Conservation (phyloP, 2,888 invertebrate genomes). For the Catocala sponsa region DNA sequence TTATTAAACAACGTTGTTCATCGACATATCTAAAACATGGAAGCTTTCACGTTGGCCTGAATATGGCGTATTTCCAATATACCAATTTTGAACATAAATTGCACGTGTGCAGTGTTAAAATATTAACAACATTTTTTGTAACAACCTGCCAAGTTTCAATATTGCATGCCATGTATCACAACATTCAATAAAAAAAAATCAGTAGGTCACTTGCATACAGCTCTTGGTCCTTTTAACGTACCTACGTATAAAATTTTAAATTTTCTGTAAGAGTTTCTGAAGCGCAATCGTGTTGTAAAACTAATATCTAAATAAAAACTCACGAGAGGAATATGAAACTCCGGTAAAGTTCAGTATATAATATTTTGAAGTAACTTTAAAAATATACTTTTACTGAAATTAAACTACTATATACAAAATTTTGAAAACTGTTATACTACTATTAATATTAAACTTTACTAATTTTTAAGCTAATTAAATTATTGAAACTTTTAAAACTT, state of each 20-base stretch:
- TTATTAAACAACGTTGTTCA: too few species aligned
- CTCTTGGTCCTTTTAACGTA: slow-evolving; percentile 3
- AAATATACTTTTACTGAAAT: background rate
- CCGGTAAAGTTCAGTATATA: background rate
- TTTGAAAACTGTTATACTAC: too few species aligned
- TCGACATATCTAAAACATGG: too few species aligned
- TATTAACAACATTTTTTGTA: slow-evolving; percentile 18
- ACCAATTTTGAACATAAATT: slow-evolving; percentile 15
- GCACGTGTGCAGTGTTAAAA: slow-evolving; percentile 18
- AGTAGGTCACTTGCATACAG: slow-evolving; percentile 17
- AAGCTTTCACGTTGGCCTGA: background rate
- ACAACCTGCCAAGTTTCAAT: slow-evolving; percentile 31
- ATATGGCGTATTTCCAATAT: slow-evolving; percentile 11
- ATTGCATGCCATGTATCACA: slow-evolving; percentile 27
- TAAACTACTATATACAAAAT: too few species aligned
- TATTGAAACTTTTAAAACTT: too few species aligned
- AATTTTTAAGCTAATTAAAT: too few species aligned
- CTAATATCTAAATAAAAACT: slow-evolving; percentile 11
- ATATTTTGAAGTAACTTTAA: background rate
- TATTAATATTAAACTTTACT: too few species aligned
- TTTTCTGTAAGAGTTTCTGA: slow-evolving; percentile 21
- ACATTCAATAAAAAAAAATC: slow-evolving; percentile 18
- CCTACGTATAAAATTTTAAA: slow-evolving; percentile 17
- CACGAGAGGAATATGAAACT: background rate
- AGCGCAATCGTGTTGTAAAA: slow-evolving; percentile 26